Evolutionary conservation across 1,140 invertebrate genomes (phyloP), one percentile per base, ranked within the genome.

Genomic region (Helicoverpa zea): DNA sequence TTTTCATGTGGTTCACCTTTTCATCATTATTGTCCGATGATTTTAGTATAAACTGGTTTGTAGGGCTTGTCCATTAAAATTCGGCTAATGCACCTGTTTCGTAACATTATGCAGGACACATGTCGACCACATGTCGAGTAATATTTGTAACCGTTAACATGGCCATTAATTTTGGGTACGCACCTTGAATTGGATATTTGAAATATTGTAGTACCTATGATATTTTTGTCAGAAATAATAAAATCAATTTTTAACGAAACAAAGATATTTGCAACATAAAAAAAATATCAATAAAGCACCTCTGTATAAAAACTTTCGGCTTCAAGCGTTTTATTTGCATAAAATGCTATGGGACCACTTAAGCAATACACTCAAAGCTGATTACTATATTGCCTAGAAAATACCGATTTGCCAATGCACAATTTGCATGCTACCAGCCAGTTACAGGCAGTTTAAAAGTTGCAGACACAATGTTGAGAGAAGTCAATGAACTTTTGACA

Each of bases 301-400:
- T 29, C 9, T 5, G 13, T 35, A 35, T 4, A 64, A 64, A 64
- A 64, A 10, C 10, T 30, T 64, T 64, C 9, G 14, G n/a, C 13
- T 64, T 64, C 29, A 68, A 23, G 68, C 29, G 52, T 47, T 54
- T 14, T 72, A 54, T 72, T 29, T 47, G 68, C 68, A 52, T 54
- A 30, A 58, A 9, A 56, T 29, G 12, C 18, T 59, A 59, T 23
- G 11, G 35, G 10, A 52, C 47, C 23, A 70, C 61, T 64, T 64
- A 70, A 29, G 49, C 23, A 70, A 70, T 70, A 70, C 49, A 52
- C 11, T 70, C 49, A 13, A 9, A 30, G 49, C 49, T 72, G 68
- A 72, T 54, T 70, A 70, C 66, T 54, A 72, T 72, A 72, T 72
- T 72, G 68, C 68, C 23, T 72, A 52, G 64, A 72, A 72, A 72